Conservation (phyloP, 2,797 vertebrate genomes). For the Morelia viridis region DNA sequence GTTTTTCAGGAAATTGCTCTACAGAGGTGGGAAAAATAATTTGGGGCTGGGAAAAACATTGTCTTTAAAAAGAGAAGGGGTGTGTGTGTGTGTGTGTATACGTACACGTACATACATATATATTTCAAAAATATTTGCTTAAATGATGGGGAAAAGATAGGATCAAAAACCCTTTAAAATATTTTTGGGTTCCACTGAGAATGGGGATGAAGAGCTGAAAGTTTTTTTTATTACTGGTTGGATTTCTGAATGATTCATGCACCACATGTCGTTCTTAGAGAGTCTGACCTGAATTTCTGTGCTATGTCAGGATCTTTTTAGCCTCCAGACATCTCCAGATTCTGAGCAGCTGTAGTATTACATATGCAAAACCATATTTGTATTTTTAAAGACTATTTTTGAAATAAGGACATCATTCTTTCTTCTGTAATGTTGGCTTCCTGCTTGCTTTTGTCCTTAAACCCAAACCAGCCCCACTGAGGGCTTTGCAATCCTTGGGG, state of each 20-base stretch:
- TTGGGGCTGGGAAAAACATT: background rate
- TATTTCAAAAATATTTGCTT: background rate
- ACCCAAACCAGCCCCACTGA: no score
- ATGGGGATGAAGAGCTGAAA: accelerated
- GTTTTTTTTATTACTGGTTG: background rate
- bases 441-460: no score
- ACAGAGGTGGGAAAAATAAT: background rate
- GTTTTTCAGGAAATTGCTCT: constrained; percentile 2
- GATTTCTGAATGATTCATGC: background rate
- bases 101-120: background rate
- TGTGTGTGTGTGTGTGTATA: background rate
- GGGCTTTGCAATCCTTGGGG: no score
- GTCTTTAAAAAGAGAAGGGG: background rate
- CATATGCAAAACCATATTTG: background rate
- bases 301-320: background rate
- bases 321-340: background rate
- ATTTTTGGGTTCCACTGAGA: constrained; percentile 15
- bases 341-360: background rate
- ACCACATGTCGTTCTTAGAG: background rate
- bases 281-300: background rate
- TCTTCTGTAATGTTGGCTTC: no score
- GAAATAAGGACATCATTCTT: no score
- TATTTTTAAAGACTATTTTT: no score
- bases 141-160: background rate
- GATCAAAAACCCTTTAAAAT: background rate